Evolutionary conservation across 2,797 vertebrate genomes (phyloP).

Genomic region (Pelodytes ibericus): DNA sequence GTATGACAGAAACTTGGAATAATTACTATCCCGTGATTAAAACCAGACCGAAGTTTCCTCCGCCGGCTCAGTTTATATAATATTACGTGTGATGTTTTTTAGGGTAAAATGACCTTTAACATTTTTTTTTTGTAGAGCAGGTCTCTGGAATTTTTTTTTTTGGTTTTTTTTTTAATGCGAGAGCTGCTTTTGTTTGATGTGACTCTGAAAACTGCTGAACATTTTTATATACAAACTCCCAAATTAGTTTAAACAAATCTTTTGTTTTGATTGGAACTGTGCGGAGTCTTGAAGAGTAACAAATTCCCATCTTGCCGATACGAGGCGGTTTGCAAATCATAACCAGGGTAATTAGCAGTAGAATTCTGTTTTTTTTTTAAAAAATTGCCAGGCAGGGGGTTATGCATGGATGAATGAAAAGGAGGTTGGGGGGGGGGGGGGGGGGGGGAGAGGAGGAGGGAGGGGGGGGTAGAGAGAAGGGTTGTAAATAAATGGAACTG

Average conservation of each 20-base stretch:
- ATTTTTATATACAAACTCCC: slow-evolving; percentile 58
- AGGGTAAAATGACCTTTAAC: slow-evolving; percentile 44
- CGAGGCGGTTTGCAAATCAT: slow-evolving; percentile 67
- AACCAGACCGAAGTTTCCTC: slow-evolving; percentile 64
- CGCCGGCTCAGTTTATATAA: slow-evolving; percentile 40
- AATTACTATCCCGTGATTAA: slow-evolving; percentile 63
- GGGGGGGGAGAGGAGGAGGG: background rate
- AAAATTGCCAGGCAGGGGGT: slow-evolving; percentile 17
- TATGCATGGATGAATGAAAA: background rate
- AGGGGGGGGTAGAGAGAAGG: background rate
- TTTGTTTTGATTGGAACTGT: slow-evolving; percentile 63
- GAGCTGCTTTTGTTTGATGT: slow-evolving; percentile 39
- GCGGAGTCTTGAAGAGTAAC: slow-evolving; percentile 59
- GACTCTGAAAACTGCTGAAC: slow-evolving; percentile 56
- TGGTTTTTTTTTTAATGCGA: slow-evolving; percentile 57
- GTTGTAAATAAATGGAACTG: slow-evolving; percentile 38
- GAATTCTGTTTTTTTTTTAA: slow-evolving; percentile 57
- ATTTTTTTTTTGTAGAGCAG: slow-evolving; percentile 33
- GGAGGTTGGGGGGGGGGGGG: background rate
- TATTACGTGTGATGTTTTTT: slow-evolving; percentile 11
- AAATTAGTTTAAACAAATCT: slow-evolving; percentile 58
- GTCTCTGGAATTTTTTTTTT: slow-evolving; percentile 22
- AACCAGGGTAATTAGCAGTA: slow-evolving; percentile 64
- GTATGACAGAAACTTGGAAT: slow-evolving; percentile 56
- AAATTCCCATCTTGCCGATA: slow-evolving; percentile 62